phyloP scores from a whole-genome alignment of 2,888 invertebrate genomes.

The Conistra vaccinii region DNA sequence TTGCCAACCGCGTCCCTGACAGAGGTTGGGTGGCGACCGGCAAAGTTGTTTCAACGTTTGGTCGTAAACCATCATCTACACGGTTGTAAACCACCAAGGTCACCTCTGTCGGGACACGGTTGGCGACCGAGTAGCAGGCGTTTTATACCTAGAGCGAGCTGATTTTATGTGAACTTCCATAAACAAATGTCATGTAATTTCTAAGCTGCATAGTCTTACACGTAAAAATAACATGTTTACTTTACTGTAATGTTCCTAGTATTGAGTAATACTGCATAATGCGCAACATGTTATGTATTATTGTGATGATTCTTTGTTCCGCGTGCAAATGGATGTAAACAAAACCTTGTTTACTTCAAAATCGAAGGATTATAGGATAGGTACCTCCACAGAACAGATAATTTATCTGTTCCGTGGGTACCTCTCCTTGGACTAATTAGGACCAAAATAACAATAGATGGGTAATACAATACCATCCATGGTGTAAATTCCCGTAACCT shows the following conservation, averaged over 20 bases:
- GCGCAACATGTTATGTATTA: slow-evolving; percentile 11
- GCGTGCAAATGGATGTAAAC: slow-evolving; percentile 22
- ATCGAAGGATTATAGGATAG: background rate
- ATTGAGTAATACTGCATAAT: background rate
- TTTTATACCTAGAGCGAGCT: background rate
- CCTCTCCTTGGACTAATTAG: slow-evolving; percentile 43
- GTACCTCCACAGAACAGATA: no score
- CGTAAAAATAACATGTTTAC: background rate
- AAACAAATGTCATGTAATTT: background rate
- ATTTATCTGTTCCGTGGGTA: no score
- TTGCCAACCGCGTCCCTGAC: no score
- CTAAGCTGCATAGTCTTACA: background rate
- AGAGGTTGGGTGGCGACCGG: no score
- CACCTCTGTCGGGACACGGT: no score
- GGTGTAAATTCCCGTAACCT: slow-evolving; percentile 49
- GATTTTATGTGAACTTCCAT: background rate
- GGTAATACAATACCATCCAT: slow-evolving; percentile 2
- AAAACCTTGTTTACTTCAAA: slow-evolving; percentile 32
- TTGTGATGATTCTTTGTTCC: background rate
- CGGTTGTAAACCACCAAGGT: no score
- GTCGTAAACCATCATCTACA: no score
- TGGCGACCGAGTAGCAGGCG: no score
- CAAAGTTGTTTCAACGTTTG: no score
- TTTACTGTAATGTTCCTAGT: background rate
- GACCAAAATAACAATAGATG: slow-evolving; percentile 41